Evolutionary conservation across 1,140 invertebrate species (phyloP), one percentile per base, ranked within the genome.

Genomic region (Teleogryllus occipitalis): DNA sequence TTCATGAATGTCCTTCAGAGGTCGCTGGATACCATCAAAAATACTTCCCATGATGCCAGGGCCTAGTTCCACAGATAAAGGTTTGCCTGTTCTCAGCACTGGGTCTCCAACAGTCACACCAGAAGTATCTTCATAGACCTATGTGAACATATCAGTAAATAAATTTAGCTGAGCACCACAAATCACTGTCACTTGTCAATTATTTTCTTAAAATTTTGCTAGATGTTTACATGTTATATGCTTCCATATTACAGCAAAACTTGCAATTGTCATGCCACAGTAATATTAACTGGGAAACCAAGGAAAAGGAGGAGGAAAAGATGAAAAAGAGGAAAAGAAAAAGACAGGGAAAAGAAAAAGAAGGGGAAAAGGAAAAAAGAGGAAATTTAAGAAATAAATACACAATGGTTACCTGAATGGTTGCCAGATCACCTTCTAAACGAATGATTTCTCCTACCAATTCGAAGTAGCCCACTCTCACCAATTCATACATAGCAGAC

Each of bases 401-500:
- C 27, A 39, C 5, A 39, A 46, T 27, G 8, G 12, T 12, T 86
- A 93, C 93, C 91, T 99, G 97, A 87, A 99, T 99, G 81, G 98
- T 99, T 75, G 98, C 98, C 93, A 98, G 97, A 86, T 99, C 98
- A 80, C 97, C 97, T 89, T 99, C 98, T 79, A 99, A 90, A 87
- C 98, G 93, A 89, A 99, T 99, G 86, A 99, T 99, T 89, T 99
- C 98, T 82, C 98, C 98, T 5, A 99, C 98, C 82, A 99, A 88
- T 87, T 99, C 97, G 82, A 93, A 92, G 87, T 99, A 98, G 18
- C 98, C 98, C 10, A 99, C 98, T 85, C 98, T 92, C 78, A 99
- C 98, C 88, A 99, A 87, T 88, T 99, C 98, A 92, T 99, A 99
- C 98, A 99, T 99, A 90, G 98, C 98, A 14, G 98, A 96, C 81